Evolutionary conservation across 1,140 invertebrate genomes (phyloP).

Genomic region (Berghia stephanieae): DNA sequence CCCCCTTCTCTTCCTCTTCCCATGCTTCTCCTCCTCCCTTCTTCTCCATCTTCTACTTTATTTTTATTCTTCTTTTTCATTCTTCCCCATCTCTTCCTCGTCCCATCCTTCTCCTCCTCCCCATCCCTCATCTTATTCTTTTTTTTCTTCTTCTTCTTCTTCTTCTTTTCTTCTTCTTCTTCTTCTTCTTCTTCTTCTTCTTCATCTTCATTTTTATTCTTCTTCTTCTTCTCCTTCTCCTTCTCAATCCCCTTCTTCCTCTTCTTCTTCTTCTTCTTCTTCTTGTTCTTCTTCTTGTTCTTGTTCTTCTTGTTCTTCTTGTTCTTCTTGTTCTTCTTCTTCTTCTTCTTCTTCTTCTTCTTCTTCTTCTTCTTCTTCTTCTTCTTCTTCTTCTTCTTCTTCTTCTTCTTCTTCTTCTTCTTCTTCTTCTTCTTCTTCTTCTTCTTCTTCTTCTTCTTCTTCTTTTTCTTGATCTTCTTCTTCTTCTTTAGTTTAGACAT

Average conservation of each 20-base stretch:
- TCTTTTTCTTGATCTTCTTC: no score
- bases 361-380: neutral
- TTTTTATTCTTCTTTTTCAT: no score
- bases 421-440: neutral
- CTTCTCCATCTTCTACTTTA: no score
- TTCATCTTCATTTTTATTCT: no score
- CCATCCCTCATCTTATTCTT: no score
- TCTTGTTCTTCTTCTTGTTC: neutral
- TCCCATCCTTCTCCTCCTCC: no score
- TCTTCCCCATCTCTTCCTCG: no score
- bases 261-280: neutral
- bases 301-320: neutral
- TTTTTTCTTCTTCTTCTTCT: neutral
- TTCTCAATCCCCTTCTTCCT: no score
- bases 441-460: neutral
- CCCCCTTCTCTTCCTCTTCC: neutral
- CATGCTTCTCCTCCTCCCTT: no score
- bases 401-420: neutral
- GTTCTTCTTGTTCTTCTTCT: neutral
- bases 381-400: neutral
- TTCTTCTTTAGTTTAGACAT: no score
- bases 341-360: neutral
- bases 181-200: neutral
- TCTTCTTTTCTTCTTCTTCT: neutral
- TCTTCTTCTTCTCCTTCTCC: no score